Evolutionary conservation across 2,113 vertebrate species (phyloP).

Genomic region (Xyliphius kryptos): DNA sequence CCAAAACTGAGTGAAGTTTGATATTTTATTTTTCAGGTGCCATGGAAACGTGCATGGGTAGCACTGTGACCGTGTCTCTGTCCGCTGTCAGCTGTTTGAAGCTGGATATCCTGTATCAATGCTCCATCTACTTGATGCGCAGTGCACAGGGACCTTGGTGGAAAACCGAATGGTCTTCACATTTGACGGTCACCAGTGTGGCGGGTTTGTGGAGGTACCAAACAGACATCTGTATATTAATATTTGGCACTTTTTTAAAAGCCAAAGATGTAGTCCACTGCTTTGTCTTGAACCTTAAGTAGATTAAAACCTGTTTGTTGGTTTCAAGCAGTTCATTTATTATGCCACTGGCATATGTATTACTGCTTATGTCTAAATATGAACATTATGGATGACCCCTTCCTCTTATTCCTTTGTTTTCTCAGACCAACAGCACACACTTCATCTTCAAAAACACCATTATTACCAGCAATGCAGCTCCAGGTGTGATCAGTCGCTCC

Average conservation of each 20-base stretch:
- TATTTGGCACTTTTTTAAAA: no score
- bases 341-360: no score
- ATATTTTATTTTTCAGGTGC: slow-evolving; percentile 46
- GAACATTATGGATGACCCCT: no score
- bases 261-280: no score
- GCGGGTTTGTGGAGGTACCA: not conserved
- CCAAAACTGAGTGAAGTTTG: not conserved
- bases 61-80: slow-evolving; percentile 49
- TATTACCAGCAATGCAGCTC: not conserved
- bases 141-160: slow-evolving; percentile 43
- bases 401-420: not conserved
- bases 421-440: slow-evolving; percentile 3
- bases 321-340: no score
- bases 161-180: slow-evolving; percentile 33
- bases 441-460: slow-evolving; percentile 2
- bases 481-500: slow-evolving; percentile 29
- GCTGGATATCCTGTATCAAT: slow-evolving; percentile 43
- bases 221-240: not conserved
- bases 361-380: no score
- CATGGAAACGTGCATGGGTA: slow-evolving; percentile 41
- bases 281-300: no score
- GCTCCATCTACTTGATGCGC: slow-evolving; percentile 52
- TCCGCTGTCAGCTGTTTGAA: slow-evolving; percentile 61
- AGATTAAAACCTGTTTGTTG: no score
- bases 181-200: slow-evolving; percentile 7